Evolutionary conservation across 2,888 invertebrate species (phyloP).

Genomic region (Cybosia mesomella): DNA sequence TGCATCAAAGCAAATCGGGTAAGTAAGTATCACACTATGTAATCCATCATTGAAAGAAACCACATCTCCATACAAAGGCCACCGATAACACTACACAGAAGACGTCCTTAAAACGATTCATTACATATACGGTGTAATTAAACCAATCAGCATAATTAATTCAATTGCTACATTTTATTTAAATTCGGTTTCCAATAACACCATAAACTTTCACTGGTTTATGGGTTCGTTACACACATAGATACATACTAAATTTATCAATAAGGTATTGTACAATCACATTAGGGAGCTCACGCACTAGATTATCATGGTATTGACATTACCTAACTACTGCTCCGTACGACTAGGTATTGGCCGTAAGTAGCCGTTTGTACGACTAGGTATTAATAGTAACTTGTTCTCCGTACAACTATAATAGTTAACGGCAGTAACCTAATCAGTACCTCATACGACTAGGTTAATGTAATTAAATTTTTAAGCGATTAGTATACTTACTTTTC

Average conservation of each 20-base stretch:
- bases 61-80: neutral
- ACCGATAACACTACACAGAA: slow-evolving; percentile 19
- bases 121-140: slow-evolving; percentile 50
- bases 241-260: slow-evolving; percentile 32
- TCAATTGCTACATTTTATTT: slow-evolving; percentile 43
- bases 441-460: too few species aligned
- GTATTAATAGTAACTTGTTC: too few species aligned
- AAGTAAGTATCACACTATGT: neutral
- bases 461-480: too few species aligned
- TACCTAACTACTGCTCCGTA: too few species aligned
- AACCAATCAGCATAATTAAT: slow-evolving; percentile 47
- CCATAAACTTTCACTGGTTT: slow-evolving; percentile 50
- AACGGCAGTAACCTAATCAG: too few species aligned
- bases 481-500: too few species aligned
- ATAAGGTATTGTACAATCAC: slow-evolving; percentile 29
- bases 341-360: too few species aligned
- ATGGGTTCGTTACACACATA: slow-evolving; percentile 34
- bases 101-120: slow-evolving; percentile 25
- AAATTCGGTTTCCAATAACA: slow-evolving; percentile 38
- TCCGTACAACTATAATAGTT: too few species aligned
- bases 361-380: too few species aligned
- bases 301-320: neutral
- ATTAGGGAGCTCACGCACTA: neutral
- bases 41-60: neutral
- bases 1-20: neutral